Percentiles rank a stretch among this genome's conserved stretches.
Evolutionary conservation across 1,140 invertebrate genomes (phyloP).

Genomic region (Drosophila nikananu): DNA sequence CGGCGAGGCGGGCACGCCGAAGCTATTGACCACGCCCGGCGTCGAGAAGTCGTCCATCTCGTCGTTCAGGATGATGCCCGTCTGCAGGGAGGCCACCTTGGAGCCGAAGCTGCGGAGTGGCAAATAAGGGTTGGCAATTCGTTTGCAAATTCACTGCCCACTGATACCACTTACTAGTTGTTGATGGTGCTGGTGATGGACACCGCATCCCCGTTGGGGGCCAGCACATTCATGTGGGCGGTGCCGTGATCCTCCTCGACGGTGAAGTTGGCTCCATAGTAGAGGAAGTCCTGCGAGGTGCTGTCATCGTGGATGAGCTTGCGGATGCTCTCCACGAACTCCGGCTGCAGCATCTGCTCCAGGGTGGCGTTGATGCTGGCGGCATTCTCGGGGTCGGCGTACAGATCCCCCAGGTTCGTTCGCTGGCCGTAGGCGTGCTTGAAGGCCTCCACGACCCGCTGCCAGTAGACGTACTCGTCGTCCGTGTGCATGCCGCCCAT

Average conservation of each 20-base stretch:
- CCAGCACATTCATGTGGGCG: conserved; percentile 95
- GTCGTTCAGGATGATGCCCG: conserved; percentile 97
- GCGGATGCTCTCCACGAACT: conserved; percentile 88
- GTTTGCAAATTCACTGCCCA: not conserved
- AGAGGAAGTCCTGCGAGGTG: conserved; percentile 89
- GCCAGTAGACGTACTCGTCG: conserved; percentile 87
- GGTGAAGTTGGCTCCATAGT: conserved; percentile 90
- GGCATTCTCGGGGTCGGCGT: conserved; percentile 84
- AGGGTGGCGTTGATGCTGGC: conserved; percentile 52
- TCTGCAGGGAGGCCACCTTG: conserved; percentile 90
- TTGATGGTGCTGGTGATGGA: conserved; percentile 97
- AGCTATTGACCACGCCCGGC: conserved; percentile 92
- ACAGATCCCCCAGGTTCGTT: conserved; percentile 93
- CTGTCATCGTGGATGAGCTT: conserved; percentile 88
- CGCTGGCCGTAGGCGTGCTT: conserved; percentile 97
- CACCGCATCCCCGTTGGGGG: conserved; percentile 95
- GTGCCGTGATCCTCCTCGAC: conserved; percentile 92
- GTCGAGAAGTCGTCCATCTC: conserved; percentile 98
- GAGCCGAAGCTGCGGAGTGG: conserved; percentile 90
- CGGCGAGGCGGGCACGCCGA: conserved; percentile 91
- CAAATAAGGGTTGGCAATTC: not conserved
- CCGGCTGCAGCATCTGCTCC: conserved; percentile 56
- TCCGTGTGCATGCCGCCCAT: conserved; percentile 88
- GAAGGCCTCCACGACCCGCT: conserved; percentile 95
- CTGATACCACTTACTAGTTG: conserved; percentile 90